A percentile compares a stretch with the other conserved stretches of the same genome.
These are phyloP conservation scores for Lutjanus campechanus DNA, from an alignment of 2,797 vertebrate genomes.

Conservation along the genomic window DNA sequence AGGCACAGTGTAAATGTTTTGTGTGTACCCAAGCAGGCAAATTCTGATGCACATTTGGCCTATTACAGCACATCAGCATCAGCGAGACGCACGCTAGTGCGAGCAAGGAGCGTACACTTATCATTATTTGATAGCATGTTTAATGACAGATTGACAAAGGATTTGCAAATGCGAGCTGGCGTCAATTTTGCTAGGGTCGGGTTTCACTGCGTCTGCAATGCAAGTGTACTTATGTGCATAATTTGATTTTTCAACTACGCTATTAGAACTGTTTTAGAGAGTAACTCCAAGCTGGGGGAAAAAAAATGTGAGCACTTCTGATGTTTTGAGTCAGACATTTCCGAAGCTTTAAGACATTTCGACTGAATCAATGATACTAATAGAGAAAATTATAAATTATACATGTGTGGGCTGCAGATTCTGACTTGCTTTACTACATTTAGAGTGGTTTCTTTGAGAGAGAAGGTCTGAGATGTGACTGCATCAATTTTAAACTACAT, in stretches of 20 bases:
- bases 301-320: constrained; percentile 87
- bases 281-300: constrained; percentile 80
- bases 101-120: constrained; percentile 92
- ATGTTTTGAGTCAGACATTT: constrained; percentile 87
- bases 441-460: background rate
- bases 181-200: constrained; percentile 91
- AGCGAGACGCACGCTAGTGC: constrained; percentile 89
- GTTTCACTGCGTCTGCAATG: constrained; percentile 91
- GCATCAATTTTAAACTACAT: background rate
- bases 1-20: constrained; percentile 94
- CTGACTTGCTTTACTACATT: background rate
- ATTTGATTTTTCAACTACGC: constrained; percentile 93
- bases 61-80: constrained; percentile 96
- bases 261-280: constrained; percentile 93
- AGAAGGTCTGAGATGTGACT: constrained; percentile 2
- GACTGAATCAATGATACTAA: constrained; percentile 44
- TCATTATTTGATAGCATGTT: constrained; percentile 99
- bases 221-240: constrained; percentile 94
- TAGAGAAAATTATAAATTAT: constrained; percentile 8
- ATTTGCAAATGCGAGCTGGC: constrained; percentile 95
- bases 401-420: background rate
- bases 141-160: constrained; percentile 99
- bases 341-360: constrained; percentile 60
- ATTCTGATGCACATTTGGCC: constrained; percentile 95
- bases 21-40: constrained; percentile 95